Evolutionary conservation across 2,797 vertebrate genomes (phyloP), one percentile per base, ranked within the genome.

Genomic region (Hydrocynus forskahlii): DNA sequence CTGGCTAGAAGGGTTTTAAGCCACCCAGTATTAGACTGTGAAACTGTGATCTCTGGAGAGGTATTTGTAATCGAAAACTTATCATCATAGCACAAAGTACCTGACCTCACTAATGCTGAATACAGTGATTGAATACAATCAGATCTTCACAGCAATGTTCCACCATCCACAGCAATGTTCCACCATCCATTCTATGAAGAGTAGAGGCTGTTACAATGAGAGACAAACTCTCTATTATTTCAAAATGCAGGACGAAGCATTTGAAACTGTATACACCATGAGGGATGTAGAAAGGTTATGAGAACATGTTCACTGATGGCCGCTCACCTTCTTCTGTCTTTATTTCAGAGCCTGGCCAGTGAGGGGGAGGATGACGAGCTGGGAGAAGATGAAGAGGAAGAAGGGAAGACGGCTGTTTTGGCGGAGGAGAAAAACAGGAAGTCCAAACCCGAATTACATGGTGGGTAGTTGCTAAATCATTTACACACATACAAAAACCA

Each of bases 331-430:
- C 14, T 8, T 16, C 55, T 9, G 29, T 13, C 21, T 79, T 8
- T 23, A 52, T 21, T 84, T 69, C 84, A 99, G 97, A 96, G 95
- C 81, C 90, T 97, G 66, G 94, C 95, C 83, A 99, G 97, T 0
- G 97, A 99, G 87, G 97, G 96, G 0, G 97, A 99, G 38, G 97
- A 99, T 55, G 97, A 99, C 2, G 95, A 96, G 74, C 83, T 94
- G 84, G 86, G 89, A 0, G 94, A 96, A 48, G 97, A 99, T 1
- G 97, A 97, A 10, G 89, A 92, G 2, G 88, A 95, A 82, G 94
- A 95, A 7, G 93, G 93, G 13, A 95, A 96, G 84, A 63, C 86
- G 0, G 64, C 92, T 0, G 52, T 90, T 45, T 88, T 81, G 10
- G 76, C 89, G 7, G 94, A 95, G 75, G 95, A 92, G 84, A 92